Evolutionary conservation across 2,113 vertebrate species (phyloP), one percentile per base, ranked within the genome.

Genomic region (Ammospiza nelsoni): DNA sequence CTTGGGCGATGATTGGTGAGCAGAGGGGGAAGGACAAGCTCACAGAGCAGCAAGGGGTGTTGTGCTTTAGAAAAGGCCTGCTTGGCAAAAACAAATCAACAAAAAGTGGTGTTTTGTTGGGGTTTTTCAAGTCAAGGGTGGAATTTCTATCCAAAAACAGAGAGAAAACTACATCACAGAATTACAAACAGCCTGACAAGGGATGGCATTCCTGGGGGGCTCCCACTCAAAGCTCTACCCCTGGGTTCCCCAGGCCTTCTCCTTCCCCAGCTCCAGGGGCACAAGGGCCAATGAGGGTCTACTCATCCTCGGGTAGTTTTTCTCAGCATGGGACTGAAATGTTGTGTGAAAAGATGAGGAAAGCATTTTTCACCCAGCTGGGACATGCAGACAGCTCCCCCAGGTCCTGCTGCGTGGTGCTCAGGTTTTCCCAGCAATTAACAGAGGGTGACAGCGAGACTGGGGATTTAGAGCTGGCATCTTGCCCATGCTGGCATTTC

Each of bases 111-210:
- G 63, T 35, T 81, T 92, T 68, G 16, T 43, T 74, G 33, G 29
- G 11, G 12, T 8, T 13, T 84, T 80, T 62, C 20, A 77, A 94
- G 63, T 86, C 39, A 73, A 62, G 65, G 68, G 52, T 92, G 65
- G 80, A 92, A 86, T 93, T 93, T 88, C 78, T 84, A 41, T 72
- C 35, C 1, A 11, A 90, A 81, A 66, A 27, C 58, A 78, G 62
- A 68, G 74, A 46, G 61, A 74, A 95, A 94, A 79, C 79, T 79
- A 86, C 83, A 87, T 71, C 72, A 49, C 68, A 52, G 83, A 94
- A 89, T 81, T 90, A 75, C 43, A 57, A 52, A 74, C 37, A 74
- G 65, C 62, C 54, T 94, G 78, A 76, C 0, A 23, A 23, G n/a
- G 18, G 80, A 62, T 62, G 58, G 92, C 63, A 73, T 62, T 55